Conservation (phyloP, 2,113 vertebrate genomes). For the Puntigrus tetrazona region DNA sequence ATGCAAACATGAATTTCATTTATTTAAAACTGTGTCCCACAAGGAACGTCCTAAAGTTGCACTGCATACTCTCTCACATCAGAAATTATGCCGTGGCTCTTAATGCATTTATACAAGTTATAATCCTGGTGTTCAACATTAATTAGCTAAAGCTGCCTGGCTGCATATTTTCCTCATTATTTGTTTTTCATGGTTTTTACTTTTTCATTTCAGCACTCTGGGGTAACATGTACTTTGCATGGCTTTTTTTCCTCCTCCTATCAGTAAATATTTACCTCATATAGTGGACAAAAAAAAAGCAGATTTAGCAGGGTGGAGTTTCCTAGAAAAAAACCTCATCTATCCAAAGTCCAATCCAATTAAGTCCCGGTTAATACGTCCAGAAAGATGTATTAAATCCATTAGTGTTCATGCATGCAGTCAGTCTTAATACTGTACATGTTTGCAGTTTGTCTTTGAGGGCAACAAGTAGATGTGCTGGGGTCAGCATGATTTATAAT, state of each 20-base stretch:
- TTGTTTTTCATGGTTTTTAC: constrained; percentile 65
- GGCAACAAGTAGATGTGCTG: background rate
- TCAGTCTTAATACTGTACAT: background rate
- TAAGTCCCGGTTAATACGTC: constrained; percentile 30
- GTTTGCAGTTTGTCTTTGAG: background rate
- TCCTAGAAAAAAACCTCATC: constrained; percentile 37
- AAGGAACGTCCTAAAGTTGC: constrained; percentile 74
- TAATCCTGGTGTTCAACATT: constrained; percentile 74
- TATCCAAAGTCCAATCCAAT: constrained; percentile 41
- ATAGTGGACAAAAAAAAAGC: constrained; percentile 36
- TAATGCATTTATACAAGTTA: constrained; percentile 76
- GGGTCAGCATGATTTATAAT: background rate
- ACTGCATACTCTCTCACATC: constrained; percentile 73
- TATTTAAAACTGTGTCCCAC: constrained; percentile 71
- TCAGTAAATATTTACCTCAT: constrained; percentile 54
- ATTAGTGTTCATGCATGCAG: constrained; percentile 47
- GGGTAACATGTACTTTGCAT: constrained; percentile 60
- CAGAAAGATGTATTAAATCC: constrained; percentile 49
- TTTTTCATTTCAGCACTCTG: constrained; percentile 56
- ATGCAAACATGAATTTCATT: constrained; percentile 76
- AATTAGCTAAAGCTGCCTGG: constrained; percentile 73
- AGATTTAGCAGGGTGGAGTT: constrained; percentile 45
- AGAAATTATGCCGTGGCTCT: constrained; percentile 69
- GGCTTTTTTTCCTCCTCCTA: constrained; percentile 36
- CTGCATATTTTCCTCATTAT: constrained; percentile 70